Conservation (phyloP, 2,888 invertebrate genomes). For the Sphaeridia pumilis region DNA sequence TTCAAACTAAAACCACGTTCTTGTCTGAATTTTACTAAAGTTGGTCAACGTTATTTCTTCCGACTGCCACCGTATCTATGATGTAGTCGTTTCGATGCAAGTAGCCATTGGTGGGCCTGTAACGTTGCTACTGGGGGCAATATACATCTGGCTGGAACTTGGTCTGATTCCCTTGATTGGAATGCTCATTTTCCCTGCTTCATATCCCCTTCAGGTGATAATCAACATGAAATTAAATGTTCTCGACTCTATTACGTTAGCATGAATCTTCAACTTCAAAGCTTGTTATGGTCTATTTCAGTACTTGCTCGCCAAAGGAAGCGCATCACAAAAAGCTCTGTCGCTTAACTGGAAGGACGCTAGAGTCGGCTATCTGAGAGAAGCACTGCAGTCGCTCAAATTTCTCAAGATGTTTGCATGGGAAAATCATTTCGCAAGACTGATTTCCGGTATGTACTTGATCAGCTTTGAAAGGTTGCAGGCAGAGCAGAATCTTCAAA, state of each 20-base stretch:
- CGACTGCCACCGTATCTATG: conserved; percentile 47
- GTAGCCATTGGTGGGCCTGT: conserved; percentile 47
- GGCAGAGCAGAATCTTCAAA: too few relatives aligned
- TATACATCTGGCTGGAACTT: conserved; percentile 45
- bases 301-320: conserved; percentile 42
- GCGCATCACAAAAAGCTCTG: conserved; percentile 39
- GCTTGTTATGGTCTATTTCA: conserved; percentile 37
- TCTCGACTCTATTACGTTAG: too few relatives aligned
- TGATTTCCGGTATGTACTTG: conserved; percentile 39
- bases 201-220: conserved; percentile 49
- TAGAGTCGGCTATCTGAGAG: conserved; percentile 47
- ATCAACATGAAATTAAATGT: too few relatives aligned
- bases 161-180: conserved; percentile 47
- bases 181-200: conserved; percentile 43
- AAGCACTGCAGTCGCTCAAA: conserved; percentile 48
- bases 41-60: conserved; percentile 48
- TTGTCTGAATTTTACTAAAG: conserved; percentile 41
- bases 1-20: too few relatives aligned
- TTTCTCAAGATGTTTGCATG: conserved; percentile 55
- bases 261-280: too few relatives aligned
- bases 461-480: too few relatives aligned
- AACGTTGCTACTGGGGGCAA: conserved; percentile 42
- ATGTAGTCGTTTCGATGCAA: conserved; percentile 45
- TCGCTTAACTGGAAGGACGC: conserved; percentile 40
- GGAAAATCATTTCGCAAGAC: conserved; percentile 49